Base-by-base conservation (phyloP, 2,888 invertebrate genomes). In the Anoplius nigerrimus region DNA sequence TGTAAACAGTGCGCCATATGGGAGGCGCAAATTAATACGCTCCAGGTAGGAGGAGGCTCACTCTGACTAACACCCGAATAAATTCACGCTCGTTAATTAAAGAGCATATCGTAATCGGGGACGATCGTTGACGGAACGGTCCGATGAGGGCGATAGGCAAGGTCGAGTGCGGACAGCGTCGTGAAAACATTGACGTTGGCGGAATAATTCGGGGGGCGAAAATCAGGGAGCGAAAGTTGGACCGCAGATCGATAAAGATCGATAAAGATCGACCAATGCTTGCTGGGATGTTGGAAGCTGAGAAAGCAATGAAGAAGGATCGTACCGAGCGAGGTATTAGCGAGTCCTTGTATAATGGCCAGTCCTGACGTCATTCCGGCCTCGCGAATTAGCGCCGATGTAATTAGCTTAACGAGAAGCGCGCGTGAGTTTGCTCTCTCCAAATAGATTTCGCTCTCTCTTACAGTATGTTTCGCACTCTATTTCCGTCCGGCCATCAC, bases 1-100 rank as follows among this genome's bases (percentile, higher is more conserved):
- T 71, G 67, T 69, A 74, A 78, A 74, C 69, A 69, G 46, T 42
- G 56, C 55, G 68, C 72, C 80, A 80, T 78, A 80, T 79, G 79
- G 79, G 62, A 65, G 51, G 24, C 51, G 52, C 45, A 61, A 60
- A 42, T 54, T 56, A 62, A 64, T 68, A 68, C 58, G 67, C 64
- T 54, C 16, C 51, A 18, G 45, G 43, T 27, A 34, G 34, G n/a
- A n/a, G n/a, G n/a, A n/a, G n/a, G 34, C 48, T 52, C 43, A 56
- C 51, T 24, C 52, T 53, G 24, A 24, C 15, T 42, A 34, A 16
- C 18, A 57, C 42, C 42, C 24, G 16, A 53, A 64, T 64, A 51
- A 68, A 58, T 63, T 58, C 45, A 64, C 58, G 59, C 43, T 24
- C 46, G 65, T 64, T 59, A 64, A 58, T 68, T 58, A 57, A 48